These are phyloP conservation scores for Oreochromis spilurus DNA, from an alignment of 2,113 vertebrate species.

Conservation along the genomic window DNA sequence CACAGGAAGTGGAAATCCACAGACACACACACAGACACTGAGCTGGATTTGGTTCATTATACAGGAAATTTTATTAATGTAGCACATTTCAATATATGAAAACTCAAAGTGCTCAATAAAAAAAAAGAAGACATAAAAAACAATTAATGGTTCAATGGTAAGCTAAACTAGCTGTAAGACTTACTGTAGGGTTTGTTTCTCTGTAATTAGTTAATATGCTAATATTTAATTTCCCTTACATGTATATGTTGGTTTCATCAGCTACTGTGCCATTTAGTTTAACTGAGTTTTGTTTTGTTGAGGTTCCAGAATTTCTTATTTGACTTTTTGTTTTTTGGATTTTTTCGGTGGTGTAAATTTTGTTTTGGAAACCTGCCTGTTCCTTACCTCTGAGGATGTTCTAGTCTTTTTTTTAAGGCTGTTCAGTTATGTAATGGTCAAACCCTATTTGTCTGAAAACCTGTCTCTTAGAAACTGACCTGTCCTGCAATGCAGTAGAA, in stretches of 20 bases:
- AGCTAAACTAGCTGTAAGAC: neutral
- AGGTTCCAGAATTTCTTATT: neutral
- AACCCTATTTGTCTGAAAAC: neutral
- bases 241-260: neutral
- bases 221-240: neutral
- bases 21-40: neutral
- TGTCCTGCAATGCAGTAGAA: neutral
- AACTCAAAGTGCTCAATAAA: neutral
- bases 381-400: neutral
- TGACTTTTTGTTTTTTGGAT: neutral
- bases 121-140: neutral
- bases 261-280: neutral
- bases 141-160: neutral
- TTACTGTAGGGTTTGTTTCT: neutral
- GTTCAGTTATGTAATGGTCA: neutral
- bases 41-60: neutral
- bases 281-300: neutral
- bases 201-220: neutral
- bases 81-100: neutral
- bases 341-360: neutral
- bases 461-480: neutral
- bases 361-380: neutral
- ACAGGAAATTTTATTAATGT: neutral
- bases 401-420: neutral
- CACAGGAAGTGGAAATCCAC: neutral